Conservation (phyloP, 2,113 vertebrate species). For the Albula goreensis region DNA sequence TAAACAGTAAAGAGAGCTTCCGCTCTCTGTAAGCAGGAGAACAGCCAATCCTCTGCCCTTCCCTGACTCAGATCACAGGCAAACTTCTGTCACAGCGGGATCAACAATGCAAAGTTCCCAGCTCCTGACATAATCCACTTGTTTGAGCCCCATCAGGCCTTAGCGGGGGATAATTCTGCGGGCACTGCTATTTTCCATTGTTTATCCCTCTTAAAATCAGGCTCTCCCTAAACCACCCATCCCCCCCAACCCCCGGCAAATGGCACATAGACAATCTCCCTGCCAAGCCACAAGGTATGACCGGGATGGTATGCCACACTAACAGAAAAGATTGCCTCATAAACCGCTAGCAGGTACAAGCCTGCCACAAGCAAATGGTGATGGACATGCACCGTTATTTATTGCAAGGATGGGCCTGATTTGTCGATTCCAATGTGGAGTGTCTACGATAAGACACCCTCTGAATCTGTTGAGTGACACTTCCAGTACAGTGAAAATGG, state of each 20-base stretch:
- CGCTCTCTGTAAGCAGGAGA: not conserved
- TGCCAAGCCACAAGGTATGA: not conserved
- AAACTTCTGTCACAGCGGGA: not conserved
- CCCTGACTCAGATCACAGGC: not conserved
- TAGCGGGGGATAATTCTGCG: not conserved
- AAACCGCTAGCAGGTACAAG: not conserved
- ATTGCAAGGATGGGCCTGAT: not conserved
- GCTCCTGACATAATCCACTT: conserved; percentile 5
- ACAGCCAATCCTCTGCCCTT: not conserved
- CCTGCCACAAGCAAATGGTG: not conserved
- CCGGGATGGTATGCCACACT: not conserved
- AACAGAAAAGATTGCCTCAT: not conserved
- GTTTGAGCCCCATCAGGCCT: not conserved
- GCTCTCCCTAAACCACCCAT: not conserved
- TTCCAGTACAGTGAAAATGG: not conserved
- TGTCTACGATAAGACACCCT: not conserved
- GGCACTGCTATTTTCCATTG: not conserved
- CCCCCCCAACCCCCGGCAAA: not conserved
- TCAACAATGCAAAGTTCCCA: not conserved
- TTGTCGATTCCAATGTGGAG: not conserved
- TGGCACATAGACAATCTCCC: not conserved
- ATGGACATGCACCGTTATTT: not conserved
- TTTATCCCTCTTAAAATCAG: not conserved
- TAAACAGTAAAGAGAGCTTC: not conserved
- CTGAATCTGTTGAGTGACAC: not conserved